phyloP scores from a whole-genome alignment of 2,113 vertebrate genomes.

The Brachypodius melanocephalos region DNA sequence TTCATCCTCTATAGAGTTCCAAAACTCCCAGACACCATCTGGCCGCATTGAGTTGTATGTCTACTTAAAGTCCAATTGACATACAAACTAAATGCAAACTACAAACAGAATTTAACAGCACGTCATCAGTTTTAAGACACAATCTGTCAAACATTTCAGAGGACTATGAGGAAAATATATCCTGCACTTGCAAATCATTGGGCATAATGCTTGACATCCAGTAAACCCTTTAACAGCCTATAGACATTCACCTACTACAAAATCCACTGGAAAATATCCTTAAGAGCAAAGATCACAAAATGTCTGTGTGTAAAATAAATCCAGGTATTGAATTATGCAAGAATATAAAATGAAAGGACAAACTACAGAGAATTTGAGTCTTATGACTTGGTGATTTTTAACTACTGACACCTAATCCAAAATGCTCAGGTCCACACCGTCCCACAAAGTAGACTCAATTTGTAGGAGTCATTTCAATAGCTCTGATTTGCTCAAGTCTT shows the following conservation, averaged over 20 bases:
- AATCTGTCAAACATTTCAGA: slow-evolving; percentile 62
- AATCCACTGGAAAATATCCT: slow-evolving; percentile 14
- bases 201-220: slow-evolving; percentile 27
- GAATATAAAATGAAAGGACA: neutral
- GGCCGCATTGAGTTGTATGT: slow-evolving; percentile 59
- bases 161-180: slow-evolving; percentile 39
- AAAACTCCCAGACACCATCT: slow-evolving; percentile 71
- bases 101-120: slow-evolving; percentile 68
- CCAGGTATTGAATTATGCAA: neutral
- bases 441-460: neutral
- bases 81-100: slow-evolving; percentile 73
- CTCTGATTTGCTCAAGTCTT: neutral
- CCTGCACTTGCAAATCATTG: slow-evolving; percentile 34
- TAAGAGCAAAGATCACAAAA: neutral
- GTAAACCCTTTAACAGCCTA: neutral
- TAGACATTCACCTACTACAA: neutral
- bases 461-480: neutral
- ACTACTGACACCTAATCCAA: neutral
- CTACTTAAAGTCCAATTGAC: slow-evolving; percentile 69
- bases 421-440: neutral
- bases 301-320: neutral
- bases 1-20: slow-evolving; percentile 57
- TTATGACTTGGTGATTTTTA: neutral
- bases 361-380: neutral
- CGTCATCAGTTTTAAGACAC: slow-evolving; percentile 68